Conservation (phyloP, 2,113 vertebrate genomes). For the Lepus europaeus region DNA sequence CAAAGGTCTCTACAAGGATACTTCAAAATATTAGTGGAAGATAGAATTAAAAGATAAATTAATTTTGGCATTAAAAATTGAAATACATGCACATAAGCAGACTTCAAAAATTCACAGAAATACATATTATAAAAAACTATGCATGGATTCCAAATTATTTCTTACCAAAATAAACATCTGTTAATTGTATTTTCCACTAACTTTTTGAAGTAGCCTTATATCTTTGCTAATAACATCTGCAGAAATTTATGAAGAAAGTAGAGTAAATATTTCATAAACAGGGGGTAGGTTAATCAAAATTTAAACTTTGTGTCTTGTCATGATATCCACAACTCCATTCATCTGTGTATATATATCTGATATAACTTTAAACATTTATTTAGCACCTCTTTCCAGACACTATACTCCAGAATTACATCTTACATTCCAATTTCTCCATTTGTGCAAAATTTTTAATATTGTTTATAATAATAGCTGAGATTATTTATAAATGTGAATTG, state of each 20-base stretch:
- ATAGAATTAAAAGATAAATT: too few species aligned
- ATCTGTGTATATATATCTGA: neutral
- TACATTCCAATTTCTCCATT: neutral
- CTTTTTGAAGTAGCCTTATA: too few species aligned
- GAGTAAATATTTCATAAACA: conserved; percentile 24
- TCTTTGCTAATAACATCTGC: neutral
- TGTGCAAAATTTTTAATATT: neutral
- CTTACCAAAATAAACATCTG: too few species aligned
- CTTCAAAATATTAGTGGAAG: too few species aligned
- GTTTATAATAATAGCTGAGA: neutral
- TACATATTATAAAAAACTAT: too few species aligned
- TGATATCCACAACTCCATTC: neutral
- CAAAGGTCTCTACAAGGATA: too few species aligned
- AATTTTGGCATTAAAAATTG: too few species aligned
- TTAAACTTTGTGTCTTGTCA: neutral
- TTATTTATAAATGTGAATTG: neutral
- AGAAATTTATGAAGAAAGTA: neutral
- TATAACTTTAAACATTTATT: neutral
- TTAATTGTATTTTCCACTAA: too few species aligned
- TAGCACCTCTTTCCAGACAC: neutral
- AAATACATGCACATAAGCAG: too few species aligned
- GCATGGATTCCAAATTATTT: too few species aligned
- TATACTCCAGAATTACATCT: neutral
- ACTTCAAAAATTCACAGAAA: too few species aligned
- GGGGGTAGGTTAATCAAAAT: neutral